Base-by-base conservation (phyloP, 2,797 vertebrate genomes). In the Coreius guichenoti region DNA sequence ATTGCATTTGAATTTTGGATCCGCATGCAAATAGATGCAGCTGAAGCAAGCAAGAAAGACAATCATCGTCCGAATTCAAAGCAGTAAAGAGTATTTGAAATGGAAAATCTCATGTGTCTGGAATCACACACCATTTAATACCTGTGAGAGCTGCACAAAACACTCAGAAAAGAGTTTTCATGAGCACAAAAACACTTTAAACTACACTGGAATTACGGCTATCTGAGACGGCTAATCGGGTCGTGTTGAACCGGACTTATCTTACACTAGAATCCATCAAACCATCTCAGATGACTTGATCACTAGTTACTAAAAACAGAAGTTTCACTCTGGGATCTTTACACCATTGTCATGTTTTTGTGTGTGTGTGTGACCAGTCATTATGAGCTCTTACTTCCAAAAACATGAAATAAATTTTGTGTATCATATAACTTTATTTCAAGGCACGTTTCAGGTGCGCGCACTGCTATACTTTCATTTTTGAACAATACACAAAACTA, bases 91-190 rank as follows among this genome's bases (percentile, higher is more conserved):
- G 14, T 29, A 14, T 78, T 43, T 61, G 36, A 61, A 43, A 23
- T 23, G 77, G 3, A 79, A 36, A 36, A 54, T 51, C 45, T 81
- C 45, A n/a, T 19, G 23, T 19, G 23, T 73, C 39, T 47, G 9
- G 8, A n/a, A 14, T 73, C 58, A 13, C 16, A 21, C 17, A 69
- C 19, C 69, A 83, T 83, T 49, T 75, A 83, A 54, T 76, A 33
- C 81, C 58, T 39, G 81, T 83, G 81, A 83, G 81, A 83, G 21
- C 72, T 51, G 45, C 58, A 17, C 4, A 39, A 83, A 63, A 33
- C 81, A 19, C 8, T 69, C 31, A 16, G 29, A 54, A 69, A 36
- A 58, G 33, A 78, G 67, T 81, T 29, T 58, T 54, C 29, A 43
- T 56, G 80, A 58, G 26, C 23, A 31, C 4, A 0, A 47, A 80